Conservation (phyloP, 2,113 vertebrate species). For the Beaufortia kweichowensis region DNA sequence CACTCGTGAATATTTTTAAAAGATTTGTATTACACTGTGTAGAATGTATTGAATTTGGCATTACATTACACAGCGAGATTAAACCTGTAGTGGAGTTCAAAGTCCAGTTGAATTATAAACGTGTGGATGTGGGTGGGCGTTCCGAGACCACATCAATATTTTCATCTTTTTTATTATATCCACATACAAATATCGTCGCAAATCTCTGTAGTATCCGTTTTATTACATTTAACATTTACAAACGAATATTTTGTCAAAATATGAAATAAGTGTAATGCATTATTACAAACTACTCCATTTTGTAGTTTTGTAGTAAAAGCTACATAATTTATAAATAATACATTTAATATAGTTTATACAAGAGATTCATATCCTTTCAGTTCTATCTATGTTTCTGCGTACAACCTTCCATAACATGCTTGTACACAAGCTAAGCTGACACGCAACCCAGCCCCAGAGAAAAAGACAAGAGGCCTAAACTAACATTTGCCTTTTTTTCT, state of each 20-base stretch:
- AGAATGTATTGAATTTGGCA: neutral
- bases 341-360: neutral
- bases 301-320: neutral
- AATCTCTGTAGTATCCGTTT: neutral
- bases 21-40: neutral
- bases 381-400: neutral
- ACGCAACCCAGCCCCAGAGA: neutral
- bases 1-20: neutral
- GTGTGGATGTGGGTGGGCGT: neutral
- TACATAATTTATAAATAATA: neutral
- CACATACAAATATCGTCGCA: neutral
- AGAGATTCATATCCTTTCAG: neutral
- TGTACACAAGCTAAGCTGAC: neutral
- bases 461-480: neutral
- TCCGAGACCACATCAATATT: neutral
- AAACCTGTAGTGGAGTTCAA: neutral
- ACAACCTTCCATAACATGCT: neutral
- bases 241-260: neutral
- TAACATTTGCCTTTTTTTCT: too few relatives aligned
- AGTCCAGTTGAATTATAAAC: neutral
- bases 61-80: neutral
- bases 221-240: neutral
- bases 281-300: neutral
- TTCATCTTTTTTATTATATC: neutral
- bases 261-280: neutral